These are phyloP conservation scores for Lepidurus apus DNA, from an alignment of 1,140 invertebrate genomes.

Conservation along the genomic window DNA sequence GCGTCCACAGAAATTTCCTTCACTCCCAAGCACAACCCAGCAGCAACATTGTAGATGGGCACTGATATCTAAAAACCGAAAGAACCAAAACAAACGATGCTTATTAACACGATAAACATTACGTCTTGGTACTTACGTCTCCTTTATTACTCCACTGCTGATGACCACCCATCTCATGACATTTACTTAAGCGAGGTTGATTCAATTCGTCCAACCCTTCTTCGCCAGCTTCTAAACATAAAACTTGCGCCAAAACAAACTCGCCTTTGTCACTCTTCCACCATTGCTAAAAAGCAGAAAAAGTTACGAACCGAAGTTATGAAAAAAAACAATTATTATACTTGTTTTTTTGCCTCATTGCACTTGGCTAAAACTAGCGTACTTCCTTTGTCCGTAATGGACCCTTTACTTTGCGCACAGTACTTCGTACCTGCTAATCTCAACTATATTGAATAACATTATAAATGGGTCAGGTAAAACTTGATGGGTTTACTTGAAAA, in stretches of 20 bases:
- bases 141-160: constrained; percentile 81
- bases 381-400: constrained; percentile 70
- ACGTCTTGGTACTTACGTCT: constrained; percentile 49
- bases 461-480: constrained; percentile 34
- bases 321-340: constrained; percentile 40
- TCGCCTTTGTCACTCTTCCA: constrained; percentile 79
- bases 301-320: background rate
- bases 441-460: constrained; percentile 51
- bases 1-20: constrained; percentile 39
- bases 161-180: constrained; percentile 80
- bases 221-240: constrained; percentile 74
- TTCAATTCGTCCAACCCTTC: constrained; percentile 33
- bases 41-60: constrained; percentile 77
- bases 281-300: constrained; percentile 59
- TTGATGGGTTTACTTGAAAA: constrained; percentile 65
- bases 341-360: constrained; percentile 59
- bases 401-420: constrained; percentile 72
- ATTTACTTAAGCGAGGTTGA: constrained; percentile 71
- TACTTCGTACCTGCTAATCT: constrained; percentile 61
- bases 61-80: constrained; percentile 53
- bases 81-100: background rate
- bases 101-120: too few species aligned
- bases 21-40: constrained; percentile 69
- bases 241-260: constrained; percentile 71
- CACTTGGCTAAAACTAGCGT: constrained; percentile 64